phyloP scores from a whole-genome alignment of 2,797 vertebrate species.

The Amblyraja radiata region DNA sequence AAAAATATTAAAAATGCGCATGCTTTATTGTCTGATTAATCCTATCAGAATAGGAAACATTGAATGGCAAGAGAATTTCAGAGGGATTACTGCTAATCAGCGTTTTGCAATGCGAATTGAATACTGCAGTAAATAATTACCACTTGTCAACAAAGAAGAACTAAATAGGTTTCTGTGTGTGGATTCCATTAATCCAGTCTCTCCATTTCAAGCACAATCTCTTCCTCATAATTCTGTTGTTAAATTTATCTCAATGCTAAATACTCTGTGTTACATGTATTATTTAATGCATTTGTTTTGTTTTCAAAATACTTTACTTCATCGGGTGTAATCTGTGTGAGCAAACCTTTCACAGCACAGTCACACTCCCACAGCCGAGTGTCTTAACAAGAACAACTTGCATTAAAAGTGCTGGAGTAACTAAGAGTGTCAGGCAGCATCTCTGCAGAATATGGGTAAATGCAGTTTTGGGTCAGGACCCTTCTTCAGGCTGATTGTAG shows the following conservation, averaged over 20 bases:
- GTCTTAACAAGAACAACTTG: background rate
- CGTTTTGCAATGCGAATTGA: background rate
- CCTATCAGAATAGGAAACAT: background rate
- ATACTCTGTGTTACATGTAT: background rate
- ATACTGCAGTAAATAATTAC: background rate
- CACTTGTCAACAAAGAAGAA: slow-evolving; percentile 22
- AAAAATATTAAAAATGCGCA: background rate
- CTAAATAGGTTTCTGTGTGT: background rate
- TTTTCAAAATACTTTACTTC: background rate
- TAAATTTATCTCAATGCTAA: background rate
- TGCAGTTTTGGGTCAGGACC: too few relatives aligned
- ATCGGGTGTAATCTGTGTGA: background rate
- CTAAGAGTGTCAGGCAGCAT: too few relatives aligned
- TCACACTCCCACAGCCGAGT: background rate
- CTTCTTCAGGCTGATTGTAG: too few relatives aligned
- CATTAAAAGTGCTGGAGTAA: background rate
- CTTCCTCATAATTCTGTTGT: background rate
- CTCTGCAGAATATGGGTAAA: too few relatives aligned
- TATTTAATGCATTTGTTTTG: background rate
- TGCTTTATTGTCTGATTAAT: background rate
- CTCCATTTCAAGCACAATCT: background rate
- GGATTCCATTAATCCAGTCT: slow-evolving; percentile 24
- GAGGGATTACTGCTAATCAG: background rate
- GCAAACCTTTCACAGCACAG: background rate
- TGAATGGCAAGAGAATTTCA: background rate